Base-by-base conservation (phyloP, 2,113 vertebrate species). In the Podarcis raffonei region DNA sequence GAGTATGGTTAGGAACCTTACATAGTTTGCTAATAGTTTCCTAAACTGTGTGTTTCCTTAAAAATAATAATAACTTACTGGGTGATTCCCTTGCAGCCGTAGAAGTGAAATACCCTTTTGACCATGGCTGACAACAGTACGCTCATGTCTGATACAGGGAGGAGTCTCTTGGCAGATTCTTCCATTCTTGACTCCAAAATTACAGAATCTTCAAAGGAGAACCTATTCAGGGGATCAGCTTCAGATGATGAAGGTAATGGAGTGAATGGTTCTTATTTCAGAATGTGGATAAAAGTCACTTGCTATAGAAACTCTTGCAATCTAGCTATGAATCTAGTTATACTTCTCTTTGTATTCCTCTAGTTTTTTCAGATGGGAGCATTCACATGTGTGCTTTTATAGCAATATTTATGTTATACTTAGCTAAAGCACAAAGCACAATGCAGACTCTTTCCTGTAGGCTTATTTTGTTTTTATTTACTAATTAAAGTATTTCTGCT, bases 141-240 rank as follows among this genome's bases (percentile, higher is more conserved):
- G 1, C 53, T 98, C 93, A 94, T 96, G 78, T 96, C 97, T 20
- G 97, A 97, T 92, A 90, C 95, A 0, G 96, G 96, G 78, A 97
- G 94, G 85, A 98, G 98, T 96, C 96, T 98, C 88, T 92, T 99
- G 95, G 97, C 97, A 90, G 98, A 99, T 95, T 97, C 97, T 85
- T 99, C 98, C 11, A 97, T 98, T 87, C 98, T 97, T 90, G 98
- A 99, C 93, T 98, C 97, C 62, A 98, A 98, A 96, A 95, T 98
- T 84, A 94, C 93, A 2, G 99, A 99, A 95, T 97, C 94, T 87
- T 98, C 98, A 25, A 99, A 97, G 94, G 98, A 99, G 90, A 97
- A 97, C 90, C 65, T 93, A 1, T 97, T 97, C 93, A 90, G 95
- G 88, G 94, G 92, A 39, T 84, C 97, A 94, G 84, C 92, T 81